Percentiles rank a stretch among this genome's conserved stretches.
Evolutionary conservation across 2,888 invertebrate genomes (phyloP).

Genomic region (Dinocampus coccinellae): DNA sequence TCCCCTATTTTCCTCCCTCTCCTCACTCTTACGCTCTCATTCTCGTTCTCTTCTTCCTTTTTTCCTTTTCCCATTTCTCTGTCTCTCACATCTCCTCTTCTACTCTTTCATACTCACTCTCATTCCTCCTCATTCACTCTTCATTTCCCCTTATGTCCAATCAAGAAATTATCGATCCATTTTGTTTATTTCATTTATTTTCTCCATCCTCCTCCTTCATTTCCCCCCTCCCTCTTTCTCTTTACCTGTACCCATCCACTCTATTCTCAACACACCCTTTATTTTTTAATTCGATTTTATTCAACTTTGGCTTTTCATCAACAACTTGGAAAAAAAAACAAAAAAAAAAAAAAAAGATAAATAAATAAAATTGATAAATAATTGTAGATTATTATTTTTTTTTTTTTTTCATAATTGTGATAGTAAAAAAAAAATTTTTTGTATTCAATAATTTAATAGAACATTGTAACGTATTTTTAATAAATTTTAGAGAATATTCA

Average conservation of each 20-base stretch:
- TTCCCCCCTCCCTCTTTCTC: neutral
- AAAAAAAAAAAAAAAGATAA: no score
- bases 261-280: neutral
- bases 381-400: no score
- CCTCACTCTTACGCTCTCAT: slow-evolving; percentile 22
- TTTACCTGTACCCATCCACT: neutral
- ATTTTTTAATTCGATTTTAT: slow-evolving; percentile 1
- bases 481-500: no score
- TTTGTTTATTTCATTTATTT: neutral
- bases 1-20: slow-evolving; percentile 30
- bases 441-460: no score
- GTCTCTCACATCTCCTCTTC: neutral
- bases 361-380: no score
- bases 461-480: no score
- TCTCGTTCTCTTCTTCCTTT: slow-evolving; percentile 43
- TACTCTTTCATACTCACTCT: neutral
- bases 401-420: no score
- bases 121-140: slow-evolving; percentile 12
- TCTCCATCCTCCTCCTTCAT: neutral
- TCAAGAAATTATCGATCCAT: slow-evolving; percentile 37
- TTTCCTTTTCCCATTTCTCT: slow-evolving; percentile 29
- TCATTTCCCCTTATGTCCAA: slow-evolving; percentile 35
- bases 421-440: no score
- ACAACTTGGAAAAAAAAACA: slow-evolving; percentile 1
- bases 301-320: neutral